Evolutionary conservation across 1,140 invertebrate genomes (phyloP).

Genomic region (Xylocopa sonorina): DNA sequence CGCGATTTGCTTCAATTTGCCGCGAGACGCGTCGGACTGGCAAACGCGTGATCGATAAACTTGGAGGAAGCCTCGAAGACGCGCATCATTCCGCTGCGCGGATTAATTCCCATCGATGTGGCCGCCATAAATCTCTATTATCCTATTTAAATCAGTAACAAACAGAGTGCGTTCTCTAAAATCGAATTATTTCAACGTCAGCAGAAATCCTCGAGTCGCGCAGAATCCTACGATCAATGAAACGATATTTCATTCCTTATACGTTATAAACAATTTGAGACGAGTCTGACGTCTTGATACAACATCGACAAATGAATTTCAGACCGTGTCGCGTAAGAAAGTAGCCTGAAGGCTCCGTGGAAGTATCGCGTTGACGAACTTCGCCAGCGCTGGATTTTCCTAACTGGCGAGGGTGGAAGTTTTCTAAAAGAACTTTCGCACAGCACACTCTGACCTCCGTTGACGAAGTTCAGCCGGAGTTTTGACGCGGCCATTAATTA

Average conservation of each 20-base stretch:
- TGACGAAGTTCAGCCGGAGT: constrained; percentile 25
- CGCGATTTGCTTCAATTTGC: constrained; percentile 46
- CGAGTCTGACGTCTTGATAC: not conserved
- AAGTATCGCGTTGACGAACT: constrained; percentile 24
- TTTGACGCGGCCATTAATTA: constrained; percentile 59
- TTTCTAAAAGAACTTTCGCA: constrained; percentile 31
- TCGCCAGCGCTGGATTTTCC: not conserved
- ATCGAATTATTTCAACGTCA: too few species aligned
- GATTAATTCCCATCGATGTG: constrained; percentile 12
- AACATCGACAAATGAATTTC: constrained; percentile 1
- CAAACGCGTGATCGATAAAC: constrained; percentile 22
- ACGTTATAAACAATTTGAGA: too few species aligned
- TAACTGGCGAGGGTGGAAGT: constrained; percentile 10
- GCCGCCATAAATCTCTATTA: too few species aligned
- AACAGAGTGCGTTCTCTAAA: too few species aligned
- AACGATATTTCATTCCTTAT: too few species aligned
- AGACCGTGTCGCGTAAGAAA: not conserved
- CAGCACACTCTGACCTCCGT: constrained; percentile 21
- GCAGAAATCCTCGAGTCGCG: too few species aligned
- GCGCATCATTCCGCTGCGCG: not conserved
- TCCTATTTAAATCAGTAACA: too few species aligned
- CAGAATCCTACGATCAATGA: too few species aligned
- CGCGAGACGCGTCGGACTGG: not conserved
- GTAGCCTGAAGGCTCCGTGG: too few species aligned
- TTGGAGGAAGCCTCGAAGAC: constrained; percentile 10